A percentile compares a stretch with the other conserved stretches of the same genome.
Conservation (phyloP, 2,113 vertebrate species). For the Panthera uncia region DNA sequence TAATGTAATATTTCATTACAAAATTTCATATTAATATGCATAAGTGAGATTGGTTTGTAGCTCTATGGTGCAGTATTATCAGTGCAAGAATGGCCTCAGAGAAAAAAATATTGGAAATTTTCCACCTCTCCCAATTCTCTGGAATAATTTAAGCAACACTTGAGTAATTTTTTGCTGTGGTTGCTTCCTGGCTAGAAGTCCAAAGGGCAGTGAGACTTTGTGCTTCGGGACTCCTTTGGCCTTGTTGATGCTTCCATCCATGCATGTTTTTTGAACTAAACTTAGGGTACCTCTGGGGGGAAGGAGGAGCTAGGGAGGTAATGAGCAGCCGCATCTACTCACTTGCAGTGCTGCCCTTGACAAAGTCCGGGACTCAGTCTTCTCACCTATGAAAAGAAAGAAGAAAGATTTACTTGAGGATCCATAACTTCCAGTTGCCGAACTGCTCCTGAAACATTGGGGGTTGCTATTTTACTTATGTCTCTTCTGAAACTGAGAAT, state of each 20-base stretch:
- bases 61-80: not conserved
- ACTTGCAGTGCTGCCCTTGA: not conserved
- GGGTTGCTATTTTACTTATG: not conserved
- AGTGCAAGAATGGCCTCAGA: not conserved
- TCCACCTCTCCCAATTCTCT: not conserved
- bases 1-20: constrained; percentile 22
- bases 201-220: not conserved
- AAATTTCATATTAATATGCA: not conserved
- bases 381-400: not conserved
- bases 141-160: not conserved
- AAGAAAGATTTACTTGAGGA: not conserved
- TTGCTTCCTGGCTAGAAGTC: not conserved
- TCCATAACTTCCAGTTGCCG: not conserved
- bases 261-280: not conserved
- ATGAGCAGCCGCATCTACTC: not conserved
- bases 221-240: not conserved
- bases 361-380: not conserved
- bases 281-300: not conserved
- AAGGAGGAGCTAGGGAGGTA: not conserved
- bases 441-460: not conserved
- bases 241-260: not conserved
- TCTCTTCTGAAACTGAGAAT: not conserved
- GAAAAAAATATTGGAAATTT: not conserved
- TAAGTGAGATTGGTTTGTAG: not conserved
- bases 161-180: not conserved